Base-by-base conservation (phyloP, 2,888 invertebrate genomes). In the Scaptomyza parva region DNA sequence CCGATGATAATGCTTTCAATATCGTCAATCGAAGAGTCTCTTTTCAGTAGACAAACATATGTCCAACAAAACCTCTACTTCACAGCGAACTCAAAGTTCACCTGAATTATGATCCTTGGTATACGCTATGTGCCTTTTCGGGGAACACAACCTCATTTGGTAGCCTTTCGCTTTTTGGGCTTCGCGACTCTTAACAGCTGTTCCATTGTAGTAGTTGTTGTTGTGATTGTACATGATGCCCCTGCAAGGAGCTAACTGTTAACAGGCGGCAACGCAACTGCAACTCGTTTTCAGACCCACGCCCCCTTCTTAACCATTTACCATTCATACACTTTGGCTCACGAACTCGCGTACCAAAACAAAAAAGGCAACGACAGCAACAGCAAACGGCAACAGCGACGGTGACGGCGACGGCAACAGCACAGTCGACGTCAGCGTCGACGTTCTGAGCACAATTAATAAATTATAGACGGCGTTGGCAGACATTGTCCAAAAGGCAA, bases 391-490 rank as follows among this genome's bases (percentile, higher is more conserved):
- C 45, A 8, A 5, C 47, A 11, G 8, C 26, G n/a, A 12, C 45
- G 12, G 18, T 40, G 14, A 7, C 22, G 11, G 9, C 33, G 22
- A 14, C 12, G 18, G 2, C 48, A 14, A 30, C 47, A 6, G 9
- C 48, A 12, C 18, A 35, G 40, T 18, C 45, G 45, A 24, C 18
- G 26, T 8, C 43, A 47, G 20, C 62, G 67, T 58, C 58, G 65
- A 58, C 68, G 74, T 84, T 82, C 85, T 82, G 79, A 79, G 82
- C 75, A 82, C 82, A 82, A 82, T 82, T 82, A 82, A 82, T 82
- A 82, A 82, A 82, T 82, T 82, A 82, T 82, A 82, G 82, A 85
- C 80, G 83, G 52, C 62, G 62, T 44, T 57, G 61, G 63, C 67
- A 77, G 80, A 80, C 70, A 78, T 64, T 78, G 76, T 75, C 77